Evolutionary conservation across 1,140 invertebrate species (phyloP).

Genomic region (Aphelenchoides besseyi): DNA sequence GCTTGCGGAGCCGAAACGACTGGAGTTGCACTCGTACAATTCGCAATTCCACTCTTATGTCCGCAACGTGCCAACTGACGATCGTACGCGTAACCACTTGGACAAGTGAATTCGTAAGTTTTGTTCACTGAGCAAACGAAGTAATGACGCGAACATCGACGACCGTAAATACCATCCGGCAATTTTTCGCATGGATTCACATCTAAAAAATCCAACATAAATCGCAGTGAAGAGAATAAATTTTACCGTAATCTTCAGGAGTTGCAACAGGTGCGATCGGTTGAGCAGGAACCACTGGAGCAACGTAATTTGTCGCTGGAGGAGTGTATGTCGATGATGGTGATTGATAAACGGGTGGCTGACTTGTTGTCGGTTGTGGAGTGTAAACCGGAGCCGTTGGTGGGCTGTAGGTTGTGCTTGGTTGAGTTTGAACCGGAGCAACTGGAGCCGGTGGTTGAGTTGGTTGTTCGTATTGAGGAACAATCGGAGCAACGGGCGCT

Average conservation of each 20-base stretch:
- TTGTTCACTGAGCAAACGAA: constrained; percentile 21
- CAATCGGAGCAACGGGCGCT: constrained; percentile 4
- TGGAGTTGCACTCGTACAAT: background rate
- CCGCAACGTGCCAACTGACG: background rate
- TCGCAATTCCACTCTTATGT: background rate
- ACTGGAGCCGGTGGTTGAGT: constrained; percentile 5
- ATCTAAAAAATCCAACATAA: constrained; percentile 22
- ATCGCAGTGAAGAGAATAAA: background rate
- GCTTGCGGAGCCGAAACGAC: constrained; percentile 17
- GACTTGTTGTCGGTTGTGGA: constrained; percentile 8
- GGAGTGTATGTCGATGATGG: background rate
- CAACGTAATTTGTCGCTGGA: background rate
- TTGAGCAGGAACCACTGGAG: background rate
- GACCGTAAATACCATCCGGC: constrained; percentile 29
- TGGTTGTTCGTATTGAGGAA: background rate
- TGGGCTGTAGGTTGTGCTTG: background rate
- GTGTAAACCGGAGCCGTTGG: background rate
- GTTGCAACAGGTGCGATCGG: constrained; percentile 5
- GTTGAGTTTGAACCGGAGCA: background rate
- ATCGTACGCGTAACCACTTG: constrained; percentile 13
- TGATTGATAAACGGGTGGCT: background rate
- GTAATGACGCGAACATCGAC: constrained; percentile 26
- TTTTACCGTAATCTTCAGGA: constrained; percentile 3
- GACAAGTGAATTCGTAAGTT: constrained; percentile 32
- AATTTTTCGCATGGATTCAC: constrained; percentile 20